phyloP scores from a whole-genome alignment of 2,888 invertebrate species.

The Plagodis pulveraria region DNA sequence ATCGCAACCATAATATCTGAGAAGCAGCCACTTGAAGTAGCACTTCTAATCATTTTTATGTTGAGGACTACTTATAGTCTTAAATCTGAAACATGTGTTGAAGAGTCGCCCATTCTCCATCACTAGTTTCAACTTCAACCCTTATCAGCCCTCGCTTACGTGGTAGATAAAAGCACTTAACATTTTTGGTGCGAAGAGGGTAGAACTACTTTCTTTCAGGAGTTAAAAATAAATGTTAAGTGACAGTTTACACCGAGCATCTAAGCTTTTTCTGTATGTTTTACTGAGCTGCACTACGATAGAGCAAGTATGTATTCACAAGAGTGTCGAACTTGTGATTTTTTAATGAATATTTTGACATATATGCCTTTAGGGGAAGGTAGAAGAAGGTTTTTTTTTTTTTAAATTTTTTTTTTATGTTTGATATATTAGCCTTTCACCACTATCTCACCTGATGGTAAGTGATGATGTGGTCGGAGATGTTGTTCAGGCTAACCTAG shows the following conservation, averaged over 20 bases:
- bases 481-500: no score
- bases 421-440: no score
- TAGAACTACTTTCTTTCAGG: slow-evolving; percentile 26
- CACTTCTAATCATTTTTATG: slow-evolving; percentile 35
- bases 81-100: slow-evolving; percentile 37
- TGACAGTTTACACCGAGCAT: no score
- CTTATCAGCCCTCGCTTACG: slow-evolving; percentile 34
- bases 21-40: slow-evolving; percentile 40
- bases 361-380: no score
- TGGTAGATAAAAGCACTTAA: slow-evolving; percentile 36
- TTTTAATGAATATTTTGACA: no score
- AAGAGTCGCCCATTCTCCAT: slow-evolving; percentile 18
- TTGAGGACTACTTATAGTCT: slow-evolving; percentile 34
- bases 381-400: no score
- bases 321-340: no score
- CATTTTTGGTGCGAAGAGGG: slow-evolving; percentile 33
- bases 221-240: slow-evolving; percentile 13
- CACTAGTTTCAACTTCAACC: slow-evolving; percentile 12
- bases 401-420: no score
- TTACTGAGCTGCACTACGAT: no score
- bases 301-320: no score
- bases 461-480: no score
- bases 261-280: neutral
- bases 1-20: slow-evolving; percentile 7
- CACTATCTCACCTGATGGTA: no score